These are phyloP conservation scores for Micoletzkya japonica DNA, from an alignment of 2,888 invertebrate genomes.

Conservation along the genomic window DNA sequence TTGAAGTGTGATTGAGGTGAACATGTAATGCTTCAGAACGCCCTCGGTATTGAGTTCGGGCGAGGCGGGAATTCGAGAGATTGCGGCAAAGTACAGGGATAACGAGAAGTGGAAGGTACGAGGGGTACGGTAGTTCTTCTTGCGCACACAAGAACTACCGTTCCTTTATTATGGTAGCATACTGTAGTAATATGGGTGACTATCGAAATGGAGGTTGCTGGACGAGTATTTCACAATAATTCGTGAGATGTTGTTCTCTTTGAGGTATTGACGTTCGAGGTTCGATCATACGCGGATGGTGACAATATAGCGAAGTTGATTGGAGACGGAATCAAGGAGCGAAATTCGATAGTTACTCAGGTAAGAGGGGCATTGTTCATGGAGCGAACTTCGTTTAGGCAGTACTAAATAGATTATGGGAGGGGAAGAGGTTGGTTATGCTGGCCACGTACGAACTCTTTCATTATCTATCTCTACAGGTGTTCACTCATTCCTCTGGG, in stretches of 20 bases:
- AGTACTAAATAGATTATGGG: background rate
- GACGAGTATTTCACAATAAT: background rate
- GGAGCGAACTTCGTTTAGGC: background rate
- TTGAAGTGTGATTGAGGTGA: too few species aligned
- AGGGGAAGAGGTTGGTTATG: background rate
- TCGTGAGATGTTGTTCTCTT: background rate
- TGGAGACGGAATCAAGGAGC: constrained; percentile 17
- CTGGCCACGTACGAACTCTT: background rate
- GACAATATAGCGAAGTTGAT: background rate
- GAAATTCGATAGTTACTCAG: constrained; percentile 15
- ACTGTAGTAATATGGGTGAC: too few species aligned
- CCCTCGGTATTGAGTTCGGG: too few species aligned
- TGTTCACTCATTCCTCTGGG: background rate
- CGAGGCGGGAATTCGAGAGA: background rate
- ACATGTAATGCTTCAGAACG: too few species aligned
- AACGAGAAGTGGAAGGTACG: constrained; percentile 23
- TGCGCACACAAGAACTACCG: too few species aligned
- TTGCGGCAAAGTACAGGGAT: constrained; percentile 8
- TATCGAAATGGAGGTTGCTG: too few species aligned
- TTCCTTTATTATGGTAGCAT: too few species aligned
- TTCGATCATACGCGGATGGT: constrained; percentile 6
- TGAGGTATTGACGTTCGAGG: constrained; percentile 17
- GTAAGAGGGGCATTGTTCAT: background rate
- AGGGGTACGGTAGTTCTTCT: background rate
- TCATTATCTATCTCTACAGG: background rate